Evolutionary conservation across 2,797 vertebrate species (phyloP).

Genomic region (Thunnus albacares): DNA sequence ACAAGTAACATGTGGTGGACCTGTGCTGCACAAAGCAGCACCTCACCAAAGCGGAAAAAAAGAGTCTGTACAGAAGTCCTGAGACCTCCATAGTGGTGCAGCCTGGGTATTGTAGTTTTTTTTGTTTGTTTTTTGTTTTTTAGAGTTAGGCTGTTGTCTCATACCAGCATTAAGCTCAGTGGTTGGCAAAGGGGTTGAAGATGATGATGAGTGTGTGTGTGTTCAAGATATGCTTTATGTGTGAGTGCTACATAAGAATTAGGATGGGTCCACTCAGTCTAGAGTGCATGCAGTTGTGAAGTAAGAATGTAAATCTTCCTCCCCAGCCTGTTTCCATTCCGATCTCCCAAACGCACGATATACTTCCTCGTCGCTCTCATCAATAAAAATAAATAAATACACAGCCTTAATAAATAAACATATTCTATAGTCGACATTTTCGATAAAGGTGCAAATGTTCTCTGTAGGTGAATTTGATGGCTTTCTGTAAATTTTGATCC

Average conservation of each 20-base stretch:
- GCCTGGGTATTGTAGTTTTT: slow-evolving; percentile 43
- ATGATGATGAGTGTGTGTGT: neutral
- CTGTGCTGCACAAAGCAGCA: slow-evolving; percentile 40
- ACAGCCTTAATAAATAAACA: slow-evolving; percentile 56
- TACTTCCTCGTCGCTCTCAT: slow-evolving; percentile 24
- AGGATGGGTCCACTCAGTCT: slow-evolving; percentile 27
- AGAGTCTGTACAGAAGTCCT: slow-evolving; percentile 43
- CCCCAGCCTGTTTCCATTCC: neutral
- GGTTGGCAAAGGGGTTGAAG: slow-evolving; percentile 23
- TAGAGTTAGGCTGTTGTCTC: slow-evolving; percentile 26
- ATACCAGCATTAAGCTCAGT: slow-evolving; percentile 30
- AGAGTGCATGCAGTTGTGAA: slow-evolving; percentile 26
- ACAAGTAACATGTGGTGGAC: slow-evolving; percentile 50
- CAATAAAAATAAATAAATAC: slow-evolving; percentile 58
- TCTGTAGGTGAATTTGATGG: slow-evolving; percentile 59
- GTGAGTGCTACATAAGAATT: slow-evolving; percentile 69
- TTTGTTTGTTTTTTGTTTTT: neutral
- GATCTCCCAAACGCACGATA: neutral
- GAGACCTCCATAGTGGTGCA: slow-evolving; percentile 50
- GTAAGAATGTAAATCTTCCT: slow-evolving; percentile 16
- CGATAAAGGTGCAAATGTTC: slow-evolving; percentile 75
- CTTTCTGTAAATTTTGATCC: slow-evolving; percentile 60
- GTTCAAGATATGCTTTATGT: slow-evolving; percentile 16
- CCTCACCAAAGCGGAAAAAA: slow-evolving; percentile 26
- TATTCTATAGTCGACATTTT: slow-evolving; percentile 14